phyloP scores from a whole-genome alignment of 2,888 invertebrate genomes.

The Yponomeuta evonymella region DNA sequence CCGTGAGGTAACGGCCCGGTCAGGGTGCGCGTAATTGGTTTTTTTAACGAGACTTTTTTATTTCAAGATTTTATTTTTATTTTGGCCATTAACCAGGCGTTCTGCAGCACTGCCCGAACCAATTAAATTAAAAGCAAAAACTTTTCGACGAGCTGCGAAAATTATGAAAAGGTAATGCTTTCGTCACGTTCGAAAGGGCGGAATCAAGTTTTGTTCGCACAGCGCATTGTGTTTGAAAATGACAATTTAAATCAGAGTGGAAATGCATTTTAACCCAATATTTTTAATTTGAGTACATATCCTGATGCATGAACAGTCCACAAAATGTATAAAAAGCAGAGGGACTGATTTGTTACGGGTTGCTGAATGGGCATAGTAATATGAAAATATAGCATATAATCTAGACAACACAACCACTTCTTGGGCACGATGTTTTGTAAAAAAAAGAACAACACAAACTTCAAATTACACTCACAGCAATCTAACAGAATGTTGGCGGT shows the following conservation, averaged over 20 bases:
- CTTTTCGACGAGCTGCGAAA: background rate
- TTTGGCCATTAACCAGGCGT: background rate
- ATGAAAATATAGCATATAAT: no score
- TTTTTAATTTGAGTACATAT: background rate
- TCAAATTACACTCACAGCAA: no score
- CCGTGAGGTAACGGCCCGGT: background rate
- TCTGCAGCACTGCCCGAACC: background rate
- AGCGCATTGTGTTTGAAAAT: background rate
- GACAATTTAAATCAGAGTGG: background rate
- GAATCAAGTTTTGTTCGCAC: no score
- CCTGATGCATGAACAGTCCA: background rate
- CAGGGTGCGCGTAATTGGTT: background rate
- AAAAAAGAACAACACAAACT: no score
- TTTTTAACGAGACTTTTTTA: conserved; percentile 1
- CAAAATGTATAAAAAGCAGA: background rate
- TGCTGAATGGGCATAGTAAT: no score
- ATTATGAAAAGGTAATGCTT: background rate
- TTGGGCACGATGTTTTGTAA: no score
- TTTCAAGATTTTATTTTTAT: background rate
- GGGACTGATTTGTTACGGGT: no score
- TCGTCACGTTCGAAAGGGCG: no score
- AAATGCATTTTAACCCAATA: background rate
- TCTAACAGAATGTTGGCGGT: no score
- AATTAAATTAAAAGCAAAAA: background rate
- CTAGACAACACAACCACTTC: no score